phyloP scores from a whole-genome alignment of 2,888 invertebrate genomes.

The Tetramorium bicarinatum region DNA sequence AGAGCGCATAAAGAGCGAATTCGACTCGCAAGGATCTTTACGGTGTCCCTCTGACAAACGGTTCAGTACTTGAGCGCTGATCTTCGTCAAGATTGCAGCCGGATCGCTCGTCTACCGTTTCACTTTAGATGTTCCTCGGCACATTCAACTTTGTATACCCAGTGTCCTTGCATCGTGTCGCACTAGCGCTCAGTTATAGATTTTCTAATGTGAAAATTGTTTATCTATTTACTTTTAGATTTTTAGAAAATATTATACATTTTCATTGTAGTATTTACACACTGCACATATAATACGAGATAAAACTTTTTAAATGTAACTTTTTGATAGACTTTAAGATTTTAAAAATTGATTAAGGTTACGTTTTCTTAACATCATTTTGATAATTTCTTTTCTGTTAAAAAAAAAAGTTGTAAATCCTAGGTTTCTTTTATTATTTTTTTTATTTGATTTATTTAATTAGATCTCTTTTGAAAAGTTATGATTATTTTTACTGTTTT shows the following conservation, averaged over 20 bases:
- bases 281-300: neutral
- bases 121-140: constrained; percentile 45
- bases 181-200: neutral
- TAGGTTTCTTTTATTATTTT: neutral
- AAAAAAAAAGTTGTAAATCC: neutral
- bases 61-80: constrained; percentile 53
- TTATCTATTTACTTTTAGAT: neutral
- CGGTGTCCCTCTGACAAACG: constrained; percentile 63
- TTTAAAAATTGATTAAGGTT: neutral
- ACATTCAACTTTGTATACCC: constrained; percentile 46
- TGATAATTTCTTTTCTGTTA: neutral
- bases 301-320: neutral
- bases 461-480: neutral
- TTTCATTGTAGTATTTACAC: neutral
- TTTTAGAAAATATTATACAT: neutral
- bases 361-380: neutral
- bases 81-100: constrained; percentile 59
- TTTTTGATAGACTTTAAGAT: neutral
- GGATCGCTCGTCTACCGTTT: constrained; percentile 53
- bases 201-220: neutral
- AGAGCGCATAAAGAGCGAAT: constrained; percentile 56
- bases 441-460: neutral
- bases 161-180: neutral
- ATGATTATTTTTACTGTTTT: neutral
- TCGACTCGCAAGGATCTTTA: constrained; percentile 52